Base-by-base conservation (phyloP, 2,888 invertebrate genomes). In the Agriopis leucophaearia region DNA sequence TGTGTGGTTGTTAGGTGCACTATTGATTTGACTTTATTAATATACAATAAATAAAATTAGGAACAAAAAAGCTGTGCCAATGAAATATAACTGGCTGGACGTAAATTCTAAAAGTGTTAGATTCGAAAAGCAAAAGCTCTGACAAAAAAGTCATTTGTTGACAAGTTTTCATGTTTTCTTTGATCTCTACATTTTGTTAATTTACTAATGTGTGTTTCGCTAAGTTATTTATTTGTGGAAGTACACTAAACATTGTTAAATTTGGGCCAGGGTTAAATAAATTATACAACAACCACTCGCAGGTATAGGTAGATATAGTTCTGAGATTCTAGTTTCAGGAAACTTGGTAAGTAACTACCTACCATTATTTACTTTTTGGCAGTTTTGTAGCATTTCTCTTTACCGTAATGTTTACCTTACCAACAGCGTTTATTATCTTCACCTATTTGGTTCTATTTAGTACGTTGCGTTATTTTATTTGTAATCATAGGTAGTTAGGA, bases 21-120 rank as follows among this genome's bases (percentile, higher is more conserved):
- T 88, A 91, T 91, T 83, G 91, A 91, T 91, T 90, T 87, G 81
- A 66, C 69, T 18, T 35, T 47, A 55, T 15, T 36, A 9, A 9
- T 8, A 10, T 40, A 16, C 40, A 18, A 47, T 8, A 45, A 35
- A 36, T 12, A 35, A 13, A n/a, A 38, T 12, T 16, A 15, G 7
- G 15, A 36, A 13, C 15, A 4, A 40, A 16, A 38, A n/a, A 54
- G 10, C 2, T 1, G 40, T 40, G 16, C 12, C 15, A 16, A 40
- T 38, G 5, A 52, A 36, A 15, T 50, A 7, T 16, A 60, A 70
- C 71, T 74, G 70, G 74, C 69, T 64, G 70, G 59, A 12, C 51
- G 56, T 59, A 68, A 66, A 66, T 35, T 78, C 2, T 69, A 42
- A 48, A 45, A 56, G 27, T 76, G 82, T 83, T 79, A 83, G 80